phyloP scores from a whole-genome alignment of 2,113 vertebrate species.

The Peromyscus polionotus region DNA sequence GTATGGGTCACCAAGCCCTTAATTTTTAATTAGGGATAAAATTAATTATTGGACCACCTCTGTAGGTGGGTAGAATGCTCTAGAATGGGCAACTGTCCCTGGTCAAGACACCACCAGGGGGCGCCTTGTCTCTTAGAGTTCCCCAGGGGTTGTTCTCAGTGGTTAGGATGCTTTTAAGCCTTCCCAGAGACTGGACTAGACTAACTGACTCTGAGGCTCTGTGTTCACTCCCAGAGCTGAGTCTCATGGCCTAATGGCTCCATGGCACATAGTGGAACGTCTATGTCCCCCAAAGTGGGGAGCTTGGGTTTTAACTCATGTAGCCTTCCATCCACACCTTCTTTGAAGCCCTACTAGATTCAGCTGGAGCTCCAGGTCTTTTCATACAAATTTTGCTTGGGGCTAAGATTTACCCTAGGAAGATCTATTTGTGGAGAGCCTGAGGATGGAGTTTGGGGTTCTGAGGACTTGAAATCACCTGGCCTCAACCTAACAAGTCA shows the following conservation, averaged over 20 bases:
- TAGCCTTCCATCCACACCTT: neutral
- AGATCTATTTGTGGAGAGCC: neutral
- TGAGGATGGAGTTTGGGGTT: neutral
- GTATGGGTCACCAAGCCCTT: neutral
- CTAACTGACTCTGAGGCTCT: rapidly evolving
- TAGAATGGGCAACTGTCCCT: neutral
- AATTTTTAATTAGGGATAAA: neutral
- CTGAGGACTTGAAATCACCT: neutral
- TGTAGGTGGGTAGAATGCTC: neutral
- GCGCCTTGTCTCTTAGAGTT: conserved; percentile 65
- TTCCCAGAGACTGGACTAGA: neutral
- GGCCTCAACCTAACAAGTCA: rapidly evolving
- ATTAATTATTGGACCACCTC: neutral
- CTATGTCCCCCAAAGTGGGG: neutral
- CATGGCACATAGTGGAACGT: too few relatives aligned
- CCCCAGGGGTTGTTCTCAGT: conserved; percentile 22
- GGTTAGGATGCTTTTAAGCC: neutral
- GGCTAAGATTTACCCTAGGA: neutral
- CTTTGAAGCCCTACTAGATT: neutral
- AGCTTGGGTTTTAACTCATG: neutral
- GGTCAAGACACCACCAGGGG: conserved; percentile 68
- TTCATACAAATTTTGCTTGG: neutral
- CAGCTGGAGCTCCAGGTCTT: neutral
- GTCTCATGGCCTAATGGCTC: neutral
- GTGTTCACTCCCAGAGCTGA: neutral